phyloP scores from a whole-genome alignment of 1,140 invertebrate species.

The Camponotus floridanus region DNA sequence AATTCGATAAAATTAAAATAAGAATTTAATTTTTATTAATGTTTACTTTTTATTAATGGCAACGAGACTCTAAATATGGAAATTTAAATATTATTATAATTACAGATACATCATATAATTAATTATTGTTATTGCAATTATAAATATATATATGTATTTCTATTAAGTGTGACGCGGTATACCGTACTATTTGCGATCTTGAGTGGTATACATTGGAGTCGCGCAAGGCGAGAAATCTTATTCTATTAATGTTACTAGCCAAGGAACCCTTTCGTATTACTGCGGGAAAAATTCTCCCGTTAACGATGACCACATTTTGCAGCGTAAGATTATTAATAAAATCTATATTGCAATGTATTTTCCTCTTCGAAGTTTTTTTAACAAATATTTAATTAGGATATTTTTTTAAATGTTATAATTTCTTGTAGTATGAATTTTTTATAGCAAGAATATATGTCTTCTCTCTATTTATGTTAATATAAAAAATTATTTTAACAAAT shows the following conservation, averaged over 20 bases:
- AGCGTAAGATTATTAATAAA: slow-evolving; percentile 15
- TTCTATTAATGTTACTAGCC: slow-evolving; percentile 12
- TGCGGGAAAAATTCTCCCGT: background rate
- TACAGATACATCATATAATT: background rate
- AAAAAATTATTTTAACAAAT: no score
- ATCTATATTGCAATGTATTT: background rate
- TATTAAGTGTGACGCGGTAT: slow-evolving; percentile 7
- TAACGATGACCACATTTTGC: slow-evolving; percentile 4
- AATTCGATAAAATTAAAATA: no score
- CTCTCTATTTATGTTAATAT: no score
- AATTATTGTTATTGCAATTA: no score
- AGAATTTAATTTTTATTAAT: no score
- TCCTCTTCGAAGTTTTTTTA: no score
- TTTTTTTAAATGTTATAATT: no score
- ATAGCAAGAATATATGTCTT: no score
- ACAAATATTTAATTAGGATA: no score
- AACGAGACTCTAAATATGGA: background rate
- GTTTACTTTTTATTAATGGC: no score
- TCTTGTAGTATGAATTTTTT: no score
- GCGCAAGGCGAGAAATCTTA: background rate
- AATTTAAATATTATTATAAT: background rate
- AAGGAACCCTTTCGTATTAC: background rate
- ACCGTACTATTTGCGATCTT: background rate
- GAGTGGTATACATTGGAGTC: background rate
- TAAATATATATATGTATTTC: background rate